Percentiles rank a stretch among this genome's conserved stretches.
Conservation (phyloP, 2,113 vertebrate genomes). For the Rhegmatorhina hoffmannsi region DNA sequence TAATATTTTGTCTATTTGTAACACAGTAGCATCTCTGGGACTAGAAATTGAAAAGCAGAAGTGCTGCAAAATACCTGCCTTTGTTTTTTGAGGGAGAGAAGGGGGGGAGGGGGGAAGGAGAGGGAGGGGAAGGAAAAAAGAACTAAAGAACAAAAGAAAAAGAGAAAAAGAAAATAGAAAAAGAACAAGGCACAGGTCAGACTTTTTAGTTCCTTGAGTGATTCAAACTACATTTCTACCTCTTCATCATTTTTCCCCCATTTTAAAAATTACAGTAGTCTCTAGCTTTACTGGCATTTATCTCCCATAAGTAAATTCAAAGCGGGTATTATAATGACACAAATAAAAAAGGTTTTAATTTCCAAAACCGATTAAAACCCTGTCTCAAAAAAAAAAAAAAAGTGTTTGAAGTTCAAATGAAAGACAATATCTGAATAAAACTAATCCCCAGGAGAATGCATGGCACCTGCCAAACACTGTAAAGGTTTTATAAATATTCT, state of each 20-base stretch:
- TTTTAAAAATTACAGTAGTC: not conserved
- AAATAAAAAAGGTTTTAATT: constrained; percentile 65
- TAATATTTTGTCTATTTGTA: not conserved
- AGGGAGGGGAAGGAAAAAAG: too few relatives aligned
- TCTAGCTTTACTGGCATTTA: constrained; percentile 9
- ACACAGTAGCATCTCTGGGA: not conserved
- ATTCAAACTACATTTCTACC: not conserved
- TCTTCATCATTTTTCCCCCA: not conserved
- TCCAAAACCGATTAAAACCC: constrained; percentile 64
- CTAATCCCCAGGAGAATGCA: constrained; percentile 54
- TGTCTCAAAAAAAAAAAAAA: constrained; percentile 40
- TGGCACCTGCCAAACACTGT: constrained; percentile 54
- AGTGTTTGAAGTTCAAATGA: constrained; percentile 75
- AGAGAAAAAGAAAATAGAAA: too few relatives aligned
- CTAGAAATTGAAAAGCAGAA: not conserved
- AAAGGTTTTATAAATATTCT: constrained; percentile 80
- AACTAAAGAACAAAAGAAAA: too few relatives aligned
- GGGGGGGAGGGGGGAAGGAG: too few relatives aligned
- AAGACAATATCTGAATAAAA: constrained; percentile 72
- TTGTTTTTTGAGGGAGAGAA: not conserved
- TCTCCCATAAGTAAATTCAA: constrained; percentile 54
- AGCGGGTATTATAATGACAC: constrained; percentile 29
- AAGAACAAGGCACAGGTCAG: not conserved
- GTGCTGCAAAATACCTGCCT: not conserved
- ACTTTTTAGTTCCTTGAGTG: not conserved